A percentile compares a stretch with the other conserved stretches of the same genome.
phyloP scores from a whole-genome alignment of 2,113 vertebrate species.

The Prinia subflava region DNA sequence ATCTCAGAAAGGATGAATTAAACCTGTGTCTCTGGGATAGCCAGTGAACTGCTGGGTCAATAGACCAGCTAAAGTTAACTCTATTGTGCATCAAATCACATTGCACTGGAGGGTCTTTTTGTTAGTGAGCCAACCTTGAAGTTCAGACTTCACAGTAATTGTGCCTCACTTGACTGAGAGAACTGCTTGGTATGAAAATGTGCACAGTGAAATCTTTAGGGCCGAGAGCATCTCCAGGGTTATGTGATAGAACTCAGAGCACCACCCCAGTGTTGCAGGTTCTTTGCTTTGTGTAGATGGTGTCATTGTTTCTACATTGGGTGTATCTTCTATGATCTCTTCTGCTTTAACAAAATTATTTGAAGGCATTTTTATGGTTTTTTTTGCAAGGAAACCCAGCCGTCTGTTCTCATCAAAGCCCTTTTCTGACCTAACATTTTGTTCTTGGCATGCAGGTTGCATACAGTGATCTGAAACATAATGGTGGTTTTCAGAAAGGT shows the following conservation, averaged over 20 bases:
- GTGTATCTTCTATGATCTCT: background rate
- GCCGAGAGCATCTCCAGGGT: background rate
- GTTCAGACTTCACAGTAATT: background rate
- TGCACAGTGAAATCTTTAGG: background rate
- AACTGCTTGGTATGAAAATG: background rate
- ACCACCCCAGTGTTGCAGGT: background rate
- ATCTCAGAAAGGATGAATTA: background rate
- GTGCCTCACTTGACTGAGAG: background rate
- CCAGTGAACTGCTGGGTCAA: background rate
- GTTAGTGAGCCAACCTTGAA: background rate
- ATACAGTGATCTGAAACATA: slow-evolving; percentile 35
- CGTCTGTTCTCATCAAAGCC: background rate
- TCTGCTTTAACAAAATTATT: background rate
- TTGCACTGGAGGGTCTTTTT: background rate
- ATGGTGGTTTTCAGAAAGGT: slow-evolving; percentile 68
- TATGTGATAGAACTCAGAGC: background rate
- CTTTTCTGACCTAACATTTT: background rate
- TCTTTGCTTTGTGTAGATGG: background rate
- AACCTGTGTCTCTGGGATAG: background rate
- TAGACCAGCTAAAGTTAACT: background rate
- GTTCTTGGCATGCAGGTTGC: slow-evolving; percentile 37
- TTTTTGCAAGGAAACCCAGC: background rate
- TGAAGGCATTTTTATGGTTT: background rate
- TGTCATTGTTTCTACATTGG: background rate
- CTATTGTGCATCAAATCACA: background rate